These are phyloP conservation scores for Hypselothyrea guttata DNA, from an alignment of 2,888 invertebrate species.

Conservation along the genomic window DNA sequence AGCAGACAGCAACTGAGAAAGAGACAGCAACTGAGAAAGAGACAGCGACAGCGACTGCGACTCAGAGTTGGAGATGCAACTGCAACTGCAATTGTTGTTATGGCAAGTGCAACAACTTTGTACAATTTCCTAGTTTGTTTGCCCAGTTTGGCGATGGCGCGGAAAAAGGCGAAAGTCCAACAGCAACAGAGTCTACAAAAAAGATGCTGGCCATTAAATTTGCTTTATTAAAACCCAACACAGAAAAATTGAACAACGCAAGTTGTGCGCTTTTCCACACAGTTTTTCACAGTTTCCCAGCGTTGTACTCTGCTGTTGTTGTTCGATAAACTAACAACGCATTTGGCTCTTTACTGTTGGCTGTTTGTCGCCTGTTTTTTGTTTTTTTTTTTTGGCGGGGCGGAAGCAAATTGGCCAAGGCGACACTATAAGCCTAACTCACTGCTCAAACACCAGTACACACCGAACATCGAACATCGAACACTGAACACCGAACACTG, in stretches of 20 bases:
- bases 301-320: conserved; percentile 30
- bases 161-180: conserved; percentile 59
- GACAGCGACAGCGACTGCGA: conserved; percentile 23
- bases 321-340: conserved; percentile 48
- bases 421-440: conserved; percentile 34
- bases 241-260: conserved; percentile 45
- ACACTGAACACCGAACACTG: too few species aligned
- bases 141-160: conserved; percentile 52
- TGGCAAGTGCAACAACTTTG: conserved; percentile 28
- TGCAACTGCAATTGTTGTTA: conserved; percentile 25
- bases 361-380: neutral
- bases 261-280: conserved; percentile 10
- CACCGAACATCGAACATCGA: too few species aligned
- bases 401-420: conserved; percentile 55
- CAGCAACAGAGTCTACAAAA: conserved; percentile 7
- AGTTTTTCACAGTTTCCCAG: conserved; percentile 49
- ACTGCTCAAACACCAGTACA: conserved; percentile 7
- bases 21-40: neutral
- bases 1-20: conserved; percentile 1
- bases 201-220: conserved; percentile 61
- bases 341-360: conserved; percentile 14
- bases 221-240: conserved; percentile 59
- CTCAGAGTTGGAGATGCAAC: conserved; percentile 32
- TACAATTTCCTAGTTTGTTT: conserved; percentile 61
- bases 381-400: conserved; percentile 19